phyloP scores from a whole-genome alignment of 2,797 vertebrate species.

The Danionella dracula region DNA sequence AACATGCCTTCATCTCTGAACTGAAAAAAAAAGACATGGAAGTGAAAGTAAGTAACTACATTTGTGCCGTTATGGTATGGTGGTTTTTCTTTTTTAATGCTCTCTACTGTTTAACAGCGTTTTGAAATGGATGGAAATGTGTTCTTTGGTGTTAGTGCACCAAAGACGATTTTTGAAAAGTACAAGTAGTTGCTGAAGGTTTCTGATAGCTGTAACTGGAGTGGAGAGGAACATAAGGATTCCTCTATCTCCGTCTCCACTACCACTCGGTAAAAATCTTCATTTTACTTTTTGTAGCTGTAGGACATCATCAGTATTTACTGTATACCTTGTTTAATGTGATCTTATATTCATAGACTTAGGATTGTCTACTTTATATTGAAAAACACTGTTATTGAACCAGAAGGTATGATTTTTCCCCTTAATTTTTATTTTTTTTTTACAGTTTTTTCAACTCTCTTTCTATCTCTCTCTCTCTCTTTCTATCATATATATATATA shows the following conservation, averaged over 20 bases:
- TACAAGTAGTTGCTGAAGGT: constrained; percentile 76
- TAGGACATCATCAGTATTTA: too few relatives aligned
- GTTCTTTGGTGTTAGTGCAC: constrained; percentile 78
- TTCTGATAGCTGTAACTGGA: constrained; percentile 69
- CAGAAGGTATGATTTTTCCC: too few relatives aligned
- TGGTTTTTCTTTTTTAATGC: neutral
- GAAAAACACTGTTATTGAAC: constrained; percentile 55
- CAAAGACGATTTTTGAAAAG: constrained; percentile 63
- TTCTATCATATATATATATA: too few relatives aligned
- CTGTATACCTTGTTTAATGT: too few relatives aligned
- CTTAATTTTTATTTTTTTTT: too few relatives aligned
- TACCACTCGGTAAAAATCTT: constrained; percentile 56
- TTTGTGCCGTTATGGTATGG: neutral
- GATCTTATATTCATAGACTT: constrained; percentile 79
- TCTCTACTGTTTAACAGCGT: constrained; percentile 13
- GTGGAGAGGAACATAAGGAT: constrained; percentile 37
- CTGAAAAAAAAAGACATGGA: constrained; percentile 70
- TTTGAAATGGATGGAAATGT: constrained; percentile 56
- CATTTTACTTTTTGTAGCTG: neutral
- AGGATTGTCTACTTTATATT: constrained; percentile 77
- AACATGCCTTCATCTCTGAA: constrained; percentile 65
- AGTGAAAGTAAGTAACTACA: constrained; percentile 64
- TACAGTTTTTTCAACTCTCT: too few relatives aligned
- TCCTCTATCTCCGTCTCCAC: constrained; percentile 43
- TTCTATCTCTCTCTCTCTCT: too few relatives aligned